Evolutionary conservation across 1,140 invertebrate genomes (phyloP).

Genomic region (Plectrocnemia conspersa): DNA sequence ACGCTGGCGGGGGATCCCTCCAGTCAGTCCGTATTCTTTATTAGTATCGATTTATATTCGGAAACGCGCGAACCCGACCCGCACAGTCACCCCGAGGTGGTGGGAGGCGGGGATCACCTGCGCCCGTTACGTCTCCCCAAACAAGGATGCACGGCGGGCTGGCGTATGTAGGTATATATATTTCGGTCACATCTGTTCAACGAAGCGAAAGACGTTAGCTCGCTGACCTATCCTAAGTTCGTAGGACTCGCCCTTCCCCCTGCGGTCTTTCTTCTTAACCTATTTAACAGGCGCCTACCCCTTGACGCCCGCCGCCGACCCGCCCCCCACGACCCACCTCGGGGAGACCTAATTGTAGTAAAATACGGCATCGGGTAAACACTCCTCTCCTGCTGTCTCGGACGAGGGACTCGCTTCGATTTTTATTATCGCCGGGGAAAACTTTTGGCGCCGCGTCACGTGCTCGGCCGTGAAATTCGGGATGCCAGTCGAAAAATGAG

Average conservation of each 20-base stretch:
- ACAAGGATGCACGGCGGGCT: slow-evolving; percentile 18
- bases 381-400: background rate
- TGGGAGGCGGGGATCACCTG: slow-evolving; percentile 10
- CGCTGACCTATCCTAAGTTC: slow-evolving; percentile 36
- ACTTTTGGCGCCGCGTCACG: too few relatives aligned
- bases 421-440: too few relatives aligned
- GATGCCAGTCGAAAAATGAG: too few relatives aligned
- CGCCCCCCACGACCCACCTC: slow-evolving; percentile 1
- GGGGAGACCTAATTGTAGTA: slow-evolving; percentile 21
- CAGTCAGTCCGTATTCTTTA: background rate
- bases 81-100: background rate
- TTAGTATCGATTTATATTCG: slow-evolving; percentile 9
- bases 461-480: too few relatives aligned
- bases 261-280: slow-evolving; percentile 32
- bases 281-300: slow-evolving; percentile 32
- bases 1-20: too few relatives aligned
- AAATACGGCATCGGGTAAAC: slow-evolving; percentile 20
- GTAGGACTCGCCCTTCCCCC: slow-evolving; percentile 9
- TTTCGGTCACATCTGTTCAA: slow-evolving; percentile 35
- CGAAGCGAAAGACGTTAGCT: slow-evolving; percentile 34
- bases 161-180: slow-evolving; percentile 23
- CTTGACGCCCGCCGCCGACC: background rate
- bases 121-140: background rate
- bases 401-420: background rate
- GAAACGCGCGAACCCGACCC: slow-evolving; percentile 1